Conservation (phyloP, 2,113 vertebrate genomes). For the Notiomystis cincta region DNA sequence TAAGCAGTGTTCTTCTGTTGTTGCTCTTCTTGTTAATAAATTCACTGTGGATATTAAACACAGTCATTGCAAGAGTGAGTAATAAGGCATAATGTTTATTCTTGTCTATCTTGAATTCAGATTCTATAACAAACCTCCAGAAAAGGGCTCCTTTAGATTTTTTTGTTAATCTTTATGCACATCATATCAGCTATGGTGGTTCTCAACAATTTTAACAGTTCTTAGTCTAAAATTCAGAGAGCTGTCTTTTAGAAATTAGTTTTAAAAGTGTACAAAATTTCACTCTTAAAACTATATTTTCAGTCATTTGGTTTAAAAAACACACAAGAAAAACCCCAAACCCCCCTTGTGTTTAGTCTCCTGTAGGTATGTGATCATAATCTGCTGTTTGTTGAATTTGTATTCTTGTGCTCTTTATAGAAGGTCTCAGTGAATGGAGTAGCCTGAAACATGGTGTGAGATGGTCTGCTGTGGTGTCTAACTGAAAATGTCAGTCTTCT, state of each 20-base stretch:
- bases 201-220: not conserved
- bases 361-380: not conserved
- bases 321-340: rapidly evolving
- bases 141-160: not conserved
- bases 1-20: not conserved
- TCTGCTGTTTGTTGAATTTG: not conserved
- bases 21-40: not conserved
- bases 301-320: not conserved
- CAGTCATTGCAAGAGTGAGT: not conserved
- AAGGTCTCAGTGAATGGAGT: not conserved
- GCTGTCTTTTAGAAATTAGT: not conserved
- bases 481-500: not conserved
- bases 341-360: not conserved
- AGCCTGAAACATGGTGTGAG: not conserved
- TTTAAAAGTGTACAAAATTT: not conserved
- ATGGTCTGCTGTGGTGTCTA: not conserved
- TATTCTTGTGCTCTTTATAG: not conserved
- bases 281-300: not conserved
- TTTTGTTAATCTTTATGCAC: not conserved
- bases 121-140: not conserved
- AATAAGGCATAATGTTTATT: not conserved
- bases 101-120: not conserved
- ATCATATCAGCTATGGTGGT: not conserved
- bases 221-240: not conserved
- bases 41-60: not conserved